phyloP scores from a whole-genome alignment of 2,113 vertebrate genomes.

The Nyctibius bracteatus region DNA sequence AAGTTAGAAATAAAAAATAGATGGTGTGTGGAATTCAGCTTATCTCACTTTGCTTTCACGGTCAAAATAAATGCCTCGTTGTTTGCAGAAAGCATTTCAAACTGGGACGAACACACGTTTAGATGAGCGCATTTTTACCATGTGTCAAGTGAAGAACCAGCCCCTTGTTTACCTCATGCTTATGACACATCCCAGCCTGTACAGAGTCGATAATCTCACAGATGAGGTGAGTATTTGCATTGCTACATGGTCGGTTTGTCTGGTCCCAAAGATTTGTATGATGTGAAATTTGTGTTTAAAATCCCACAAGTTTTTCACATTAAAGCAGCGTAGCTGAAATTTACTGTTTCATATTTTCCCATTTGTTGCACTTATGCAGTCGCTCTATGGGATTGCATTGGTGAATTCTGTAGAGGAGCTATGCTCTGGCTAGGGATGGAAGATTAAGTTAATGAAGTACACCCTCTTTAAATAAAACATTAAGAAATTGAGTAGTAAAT shows the following conservation, averaged over 20 bases:
- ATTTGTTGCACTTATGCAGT: neutral
- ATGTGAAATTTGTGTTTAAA: neutral
- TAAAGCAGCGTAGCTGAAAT: neutral
- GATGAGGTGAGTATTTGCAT: constrained; percentile 82
- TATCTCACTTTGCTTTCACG: neutral
- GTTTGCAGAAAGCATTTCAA: constrained; percentile 89
- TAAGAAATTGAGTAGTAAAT: neutral
- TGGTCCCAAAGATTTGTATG: neutral
- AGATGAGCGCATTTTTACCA: constrained; percentile 91
- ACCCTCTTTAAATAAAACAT: neutral
- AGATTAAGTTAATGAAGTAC: neutral
- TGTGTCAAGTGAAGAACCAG: constrained; percentile 96
- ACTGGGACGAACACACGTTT: constrained; percentile 85
- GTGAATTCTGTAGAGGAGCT: neutral
- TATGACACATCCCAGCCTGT: constrained; percentile 90
- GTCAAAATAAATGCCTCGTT: neutral
- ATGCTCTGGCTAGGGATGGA: neutral
- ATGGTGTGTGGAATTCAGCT: neutral
- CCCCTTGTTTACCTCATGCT: constrained; percentile 89
- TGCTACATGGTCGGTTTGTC: neutral
- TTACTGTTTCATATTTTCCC: neutral
- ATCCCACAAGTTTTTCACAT: neutral
- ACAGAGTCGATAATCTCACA: constrained; percentile 87
- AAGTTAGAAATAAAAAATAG: neutral
- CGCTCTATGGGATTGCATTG: neutral